These are phyloP conservation scores for Eueremaeus valkanovi DNA, from an alignment of 2,888 invertebrate species.

Conservation along the genomic window DNA sequence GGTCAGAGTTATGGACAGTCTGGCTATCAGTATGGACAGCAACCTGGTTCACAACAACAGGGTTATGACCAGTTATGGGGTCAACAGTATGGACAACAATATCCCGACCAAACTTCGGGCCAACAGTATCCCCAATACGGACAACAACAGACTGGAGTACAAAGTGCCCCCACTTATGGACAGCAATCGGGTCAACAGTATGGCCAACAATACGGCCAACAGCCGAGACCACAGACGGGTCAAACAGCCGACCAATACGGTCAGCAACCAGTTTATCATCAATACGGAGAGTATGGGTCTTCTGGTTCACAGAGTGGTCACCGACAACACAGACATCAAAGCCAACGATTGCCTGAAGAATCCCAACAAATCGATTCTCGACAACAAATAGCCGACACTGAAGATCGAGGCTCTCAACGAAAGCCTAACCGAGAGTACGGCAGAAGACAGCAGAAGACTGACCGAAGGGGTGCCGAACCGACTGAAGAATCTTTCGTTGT, in stretches of 20 bases:
- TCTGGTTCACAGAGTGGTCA: not conserved
- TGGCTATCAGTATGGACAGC: not conserved
- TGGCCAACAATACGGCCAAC: not conserved
- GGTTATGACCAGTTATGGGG: not conserved
- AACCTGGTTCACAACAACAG: not conserved
- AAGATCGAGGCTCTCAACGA: not conserved
- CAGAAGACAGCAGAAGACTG: not conserved
- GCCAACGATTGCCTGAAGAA: not conserved
- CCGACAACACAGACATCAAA: not conserved
- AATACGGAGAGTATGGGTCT: not conserved
- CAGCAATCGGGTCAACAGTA: not conserved
- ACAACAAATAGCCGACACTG: not conserved
- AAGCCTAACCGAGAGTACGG: not conserved
- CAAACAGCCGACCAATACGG: not conserved
- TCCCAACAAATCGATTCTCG: not conserved
- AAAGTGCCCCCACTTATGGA: not conserved
- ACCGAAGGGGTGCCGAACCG: constrained; percentile 3
- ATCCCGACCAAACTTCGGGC: not conserved
- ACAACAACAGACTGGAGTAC: not conserved
- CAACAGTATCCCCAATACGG: not conserved
- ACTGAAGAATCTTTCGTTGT: not conserved
- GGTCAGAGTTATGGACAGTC: too few species aligned
- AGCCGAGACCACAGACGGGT: not conserved
- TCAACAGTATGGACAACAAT: not conserved
- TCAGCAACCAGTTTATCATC: not conserved